Conservation (phyloP, 2,888 invertebrate species). For the Eudemis profundana region DNA sequence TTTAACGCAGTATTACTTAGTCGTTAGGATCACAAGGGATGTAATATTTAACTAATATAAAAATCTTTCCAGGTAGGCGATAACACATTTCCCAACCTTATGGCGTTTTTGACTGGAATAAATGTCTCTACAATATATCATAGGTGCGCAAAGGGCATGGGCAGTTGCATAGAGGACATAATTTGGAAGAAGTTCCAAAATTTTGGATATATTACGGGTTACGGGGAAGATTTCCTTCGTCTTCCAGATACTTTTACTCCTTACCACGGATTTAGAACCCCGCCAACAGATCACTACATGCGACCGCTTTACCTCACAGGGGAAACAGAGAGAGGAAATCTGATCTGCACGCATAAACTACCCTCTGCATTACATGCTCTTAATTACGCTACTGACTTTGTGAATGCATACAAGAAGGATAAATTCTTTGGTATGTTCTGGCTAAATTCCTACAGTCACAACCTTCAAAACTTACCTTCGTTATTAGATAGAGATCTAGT, state of each 20-base stretch:
- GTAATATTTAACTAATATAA: not conserved
- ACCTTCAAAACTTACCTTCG: slow-evolving; percentile 86
- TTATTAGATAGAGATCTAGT: slow-evolving; percentile 86
- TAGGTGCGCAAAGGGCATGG: slow-evolving; percentile 73
- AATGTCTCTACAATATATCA: slow-evolving; percentile 80
- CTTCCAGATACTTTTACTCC: slow-evolving; percentile 87
- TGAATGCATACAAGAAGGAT: slow-evolving; percentile 83
- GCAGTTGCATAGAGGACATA: slow-evolving; percentile 88
- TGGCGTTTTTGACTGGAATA: slow-evolving; percentile 91
- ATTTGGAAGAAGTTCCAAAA: slow-evolving; percentile 90
- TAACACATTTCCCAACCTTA: slow-evolving; percentile 95
- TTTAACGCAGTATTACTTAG: too few relatives aligned
- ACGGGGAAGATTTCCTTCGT: slow-evolving; percentile 89
- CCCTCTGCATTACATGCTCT: slow-evolving; percentile 88
- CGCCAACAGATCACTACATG: slow-evolving; percentile 92
- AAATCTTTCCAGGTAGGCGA: slow-evolving; percentile 87
- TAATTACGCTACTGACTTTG: slow-evolving; percentile 87
- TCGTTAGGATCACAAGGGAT: too few relatives aligned
- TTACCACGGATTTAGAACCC: slow-evolving; percentile 86
- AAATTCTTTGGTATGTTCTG: slow-evolving; percentile 90
- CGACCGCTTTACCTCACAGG: slow-evolving; percentile 89
- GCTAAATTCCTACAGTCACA: slow-evolving; percentile 90
- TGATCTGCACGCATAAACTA: slow-evolving; percentile 72
- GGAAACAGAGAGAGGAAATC: slow-evolving; percentile 74
- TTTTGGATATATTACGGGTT: slow-evolving; percentile 90